Conservation (phyloP, 2,797 vertebrate species). For the Anableps anableps region DNA sequence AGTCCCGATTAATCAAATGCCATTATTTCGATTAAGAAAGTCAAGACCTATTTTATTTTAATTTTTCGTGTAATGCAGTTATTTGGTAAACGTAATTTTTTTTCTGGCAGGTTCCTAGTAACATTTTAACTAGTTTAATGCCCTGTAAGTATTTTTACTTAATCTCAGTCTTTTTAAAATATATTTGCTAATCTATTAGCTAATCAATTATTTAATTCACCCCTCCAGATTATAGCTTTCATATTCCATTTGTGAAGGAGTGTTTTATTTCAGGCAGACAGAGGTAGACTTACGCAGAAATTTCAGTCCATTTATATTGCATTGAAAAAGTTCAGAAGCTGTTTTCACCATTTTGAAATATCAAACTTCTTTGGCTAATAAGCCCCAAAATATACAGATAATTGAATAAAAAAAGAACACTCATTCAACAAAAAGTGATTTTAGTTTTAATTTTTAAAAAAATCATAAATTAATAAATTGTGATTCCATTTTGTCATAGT, state of each 20-base stretch:
- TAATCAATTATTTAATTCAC: too few relatives aligned
- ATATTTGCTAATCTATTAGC: too few relatives aligned
- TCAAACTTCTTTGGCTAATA: background rate
- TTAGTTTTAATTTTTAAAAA: background rate
- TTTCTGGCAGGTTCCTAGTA: too few relatives aligned
- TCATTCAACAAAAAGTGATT: background rate
- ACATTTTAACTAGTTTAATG: too few relatives aligned
- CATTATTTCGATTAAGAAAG: conserved; percentile 16
- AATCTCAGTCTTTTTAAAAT: too few relatives aligned
- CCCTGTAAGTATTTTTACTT: too few relatives aligned
- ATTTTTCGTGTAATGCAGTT: background rate
- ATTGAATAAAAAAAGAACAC: background rate
- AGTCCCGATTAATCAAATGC: conserved; percentile 65
- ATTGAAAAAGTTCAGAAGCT: background rate
- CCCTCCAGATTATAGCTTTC: too few relatives aligned
- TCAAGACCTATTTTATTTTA: background rate
- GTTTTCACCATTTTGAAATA: background rate
- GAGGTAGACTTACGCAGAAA: background rate
- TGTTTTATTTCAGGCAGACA: background rate
- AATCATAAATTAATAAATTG: background rate
- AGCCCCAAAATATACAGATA: background rate
- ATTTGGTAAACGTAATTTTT: background rate
- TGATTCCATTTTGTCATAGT: background rate
- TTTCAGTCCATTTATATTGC: background rate
- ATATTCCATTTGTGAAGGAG: too few relatives aligned